Conservation (phyloP, 2,888 invertebrate genomes). For the Abscondita cerata region DNA sequence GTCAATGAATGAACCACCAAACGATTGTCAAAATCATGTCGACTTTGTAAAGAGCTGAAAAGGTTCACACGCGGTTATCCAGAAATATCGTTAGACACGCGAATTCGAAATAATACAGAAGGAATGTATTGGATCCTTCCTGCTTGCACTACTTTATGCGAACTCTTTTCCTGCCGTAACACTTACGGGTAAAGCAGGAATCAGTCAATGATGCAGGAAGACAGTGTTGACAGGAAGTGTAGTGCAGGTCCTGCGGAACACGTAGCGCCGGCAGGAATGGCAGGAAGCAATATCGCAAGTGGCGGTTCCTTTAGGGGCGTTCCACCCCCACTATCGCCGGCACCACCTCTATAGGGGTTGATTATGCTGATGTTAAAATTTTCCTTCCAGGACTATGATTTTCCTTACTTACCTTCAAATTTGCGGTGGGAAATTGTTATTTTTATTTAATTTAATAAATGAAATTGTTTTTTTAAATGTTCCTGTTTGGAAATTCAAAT, state of each 20-base stretch:
- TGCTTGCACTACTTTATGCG: conserved; percentile 31
- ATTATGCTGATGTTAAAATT: conserved; percentile 35
- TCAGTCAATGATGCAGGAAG: conserved; percentile 51
- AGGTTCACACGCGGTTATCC: conserved; percentile 27
- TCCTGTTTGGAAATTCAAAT: no score
- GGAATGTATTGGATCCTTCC: conserved; percentile 32
- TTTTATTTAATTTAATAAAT: no score
- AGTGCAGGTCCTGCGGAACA: conserved; percentile 57
- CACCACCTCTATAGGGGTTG: conserved; percentile 35
- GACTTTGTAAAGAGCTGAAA: background rate
- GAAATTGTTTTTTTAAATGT: no score
- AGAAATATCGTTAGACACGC: conserved; percentile 29
- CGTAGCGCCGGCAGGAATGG: conserved; percentile 57
- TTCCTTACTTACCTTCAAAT: conserved; percentile 14
- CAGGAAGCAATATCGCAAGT: conserved; percentile 62
- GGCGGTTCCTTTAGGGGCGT: conserved; percentile 59
- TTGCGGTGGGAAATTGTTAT: no score
- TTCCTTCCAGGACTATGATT: conserved; percentile 20
- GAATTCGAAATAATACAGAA: conserved; percentile 28
- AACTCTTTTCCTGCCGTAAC: conserved; percentile 32
- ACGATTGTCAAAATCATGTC: background rate
- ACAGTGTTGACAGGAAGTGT: conserved; percentile 56
- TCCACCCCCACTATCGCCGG: conserved; percentile 49
- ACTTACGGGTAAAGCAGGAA: conserved; percentile 36
- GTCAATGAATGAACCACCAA: background rate